phyloP scores from a whole-genome alignment of 2,113 vertebrate species.

The Edolisoma coerulescens region DNA sequence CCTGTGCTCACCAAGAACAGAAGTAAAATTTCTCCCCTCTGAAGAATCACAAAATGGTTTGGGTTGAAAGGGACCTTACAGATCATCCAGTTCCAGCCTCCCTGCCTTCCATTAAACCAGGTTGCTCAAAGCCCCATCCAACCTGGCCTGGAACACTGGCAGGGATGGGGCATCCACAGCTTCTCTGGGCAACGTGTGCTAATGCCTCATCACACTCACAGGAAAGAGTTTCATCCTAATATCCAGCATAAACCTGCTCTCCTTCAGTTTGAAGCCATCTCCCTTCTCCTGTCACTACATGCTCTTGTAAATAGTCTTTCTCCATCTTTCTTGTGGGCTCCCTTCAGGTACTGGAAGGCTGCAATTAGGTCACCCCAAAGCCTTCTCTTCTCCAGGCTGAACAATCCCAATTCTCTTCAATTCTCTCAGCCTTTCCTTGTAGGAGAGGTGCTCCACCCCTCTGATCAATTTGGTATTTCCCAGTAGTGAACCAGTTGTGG shows the following conservation, averaged over 20 bases:
- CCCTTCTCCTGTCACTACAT: background rate
- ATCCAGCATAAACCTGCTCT: background rate
- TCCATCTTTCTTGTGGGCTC: background rate
- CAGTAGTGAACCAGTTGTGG: background rate
- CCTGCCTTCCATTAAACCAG: background rate
- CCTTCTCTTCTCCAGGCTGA: background rate
- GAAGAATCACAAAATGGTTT: background rate
- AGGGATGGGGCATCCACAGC: background rate
- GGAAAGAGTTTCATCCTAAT: background rate
- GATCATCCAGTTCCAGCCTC: background rate
- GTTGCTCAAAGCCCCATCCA: background rate
- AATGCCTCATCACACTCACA: background rate
- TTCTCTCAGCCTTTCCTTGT: background rate
- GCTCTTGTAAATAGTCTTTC: background rate
- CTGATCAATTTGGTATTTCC: background rate
- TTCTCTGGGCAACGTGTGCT: background rate
- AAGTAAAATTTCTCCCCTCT: background rate
- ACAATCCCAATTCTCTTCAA: background rate
- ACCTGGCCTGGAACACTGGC: background rate
- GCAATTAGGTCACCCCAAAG: background rate
- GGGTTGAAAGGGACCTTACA: background rate
- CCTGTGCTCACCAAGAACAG: background rate
- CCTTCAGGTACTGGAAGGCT: background rate
- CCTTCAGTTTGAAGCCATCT: background rate
- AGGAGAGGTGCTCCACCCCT: background rate